A percentile compares a stretch with the other conserved stretches of the same genome.
Conservation (phyloP, 2,113 vertebrate genomes). For the Cromileptes altivelis region DNA sequence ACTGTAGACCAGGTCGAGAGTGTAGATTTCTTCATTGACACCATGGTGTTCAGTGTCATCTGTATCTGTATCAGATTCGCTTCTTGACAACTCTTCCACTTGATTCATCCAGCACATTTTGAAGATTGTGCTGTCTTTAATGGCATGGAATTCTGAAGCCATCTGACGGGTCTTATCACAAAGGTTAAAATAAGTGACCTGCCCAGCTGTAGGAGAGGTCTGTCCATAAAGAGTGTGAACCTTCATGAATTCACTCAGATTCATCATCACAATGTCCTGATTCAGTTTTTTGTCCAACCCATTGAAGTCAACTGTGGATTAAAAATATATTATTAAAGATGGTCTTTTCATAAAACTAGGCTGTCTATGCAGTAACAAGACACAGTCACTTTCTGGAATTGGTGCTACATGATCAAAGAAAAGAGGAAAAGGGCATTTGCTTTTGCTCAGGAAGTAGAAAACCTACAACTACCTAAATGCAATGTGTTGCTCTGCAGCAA, state of each 20-base stretch:
- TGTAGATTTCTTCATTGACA: conserved; percentile 41
- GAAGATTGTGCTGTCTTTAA: conserved; percentile 54
- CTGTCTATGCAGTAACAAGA: too few species aligned
- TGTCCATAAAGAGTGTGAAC: conserved; percentile 27
- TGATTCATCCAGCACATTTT: conserved; percentile 36
- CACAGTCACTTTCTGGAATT: too few species aligned
- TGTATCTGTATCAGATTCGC: conserved; percentile 19
- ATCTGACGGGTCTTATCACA: conserved; percentile 34
- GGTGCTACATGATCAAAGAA: too few species aligned
- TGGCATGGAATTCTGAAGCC: conserved; percentile 24
- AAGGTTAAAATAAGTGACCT: conserved; percentile 49
- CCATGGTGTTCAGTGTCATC: background rate
- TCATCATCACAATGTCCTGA: conserved; percentile 47
- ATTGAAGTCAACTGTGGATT: conserved; percentile 51
- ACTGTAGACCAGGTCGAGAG: conserved; percentile 41
- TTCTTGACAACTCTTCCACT: conserved; percentile 47
- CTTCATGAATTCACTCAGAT: conserved; percentile 42
- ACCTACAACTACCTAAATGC: too few species aligned
- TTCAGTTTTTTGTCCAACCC: conserved; percentile 42
- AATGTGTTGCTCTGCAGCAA: too few species aligned
- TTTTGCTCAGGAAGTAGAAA: too few species aligned
- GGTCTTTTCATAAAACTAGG: too few species aligned
- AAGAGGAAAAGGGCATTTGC: too few species aligned
- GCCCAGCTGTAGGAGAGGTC: background rate
- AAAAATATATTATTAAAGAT: background rate